A percentile compares a stretch with the other conserved stretches of the same genome.
Conservation (phyloP, 2,113 vertebrate genomes). For the Strix aluco region DNA sequence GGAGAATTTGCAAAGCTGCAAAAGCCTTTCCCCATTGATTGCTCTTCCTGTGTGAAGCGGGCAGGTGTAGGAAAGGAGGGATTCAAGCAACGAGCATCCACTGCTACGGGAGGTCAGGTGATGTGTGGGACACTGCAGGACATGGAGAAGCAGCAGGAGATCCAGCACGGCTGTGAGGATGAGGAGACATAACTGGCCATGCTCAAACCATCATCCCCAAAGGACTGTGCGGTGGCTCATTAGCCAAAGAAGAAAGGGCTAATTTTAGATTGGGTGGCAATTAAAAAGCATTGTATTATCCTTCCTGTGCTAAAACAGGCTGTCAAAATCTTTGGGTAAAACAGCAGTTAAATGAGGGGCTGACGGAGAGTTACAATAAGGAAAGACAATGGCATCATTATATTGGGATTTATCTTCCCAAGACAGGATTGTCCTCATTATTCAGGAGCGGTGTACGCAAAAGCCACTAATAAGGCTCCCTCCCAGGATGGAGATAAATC, state of each 20-base stretch:
- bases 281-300: constrained; percentile 56
- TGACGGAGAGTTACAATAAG: constrained; percentile 36
- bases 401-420: constrained; percentile 54
- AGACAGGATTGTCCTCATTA: constrained; percentile 65
- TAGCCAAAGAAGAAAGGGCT: constrained; percentile 19
- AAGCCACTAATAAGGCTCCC: constrained; percentile 58
- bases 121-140: background rate
- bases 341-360: constrained; percentile 55
- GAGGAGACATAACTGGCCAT: background rate
- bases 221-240: background rate
- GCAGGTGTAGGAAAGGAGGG: background rate
- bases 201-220: background rate
- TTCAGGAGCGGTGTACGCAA: constrained; percentile 47
- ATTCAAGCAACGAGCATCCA: background rate
- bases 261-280: constrained; percentile 53
- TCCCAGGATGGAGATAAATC: constrained; percentile 55
- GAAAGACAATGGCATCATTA: constrained; percentile 68
- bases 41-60: accelerated
- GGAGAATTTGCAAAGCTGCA: background rate
- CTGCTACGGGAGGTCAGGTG: background rate
- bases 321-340: constrained; percentile 64
- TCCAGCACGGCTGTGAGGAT: background rate
- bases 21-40: background rate
- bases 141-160: background rate
- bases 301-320: constrained; percentile 29